Percentiles rank a stretch among this genome's conserved stretches.
These are phyloP conservation scores for Clavelina lepadiformis DNA, from an alignment of 23 tunicate genomes.

Conservation along the genomic window DNA sequence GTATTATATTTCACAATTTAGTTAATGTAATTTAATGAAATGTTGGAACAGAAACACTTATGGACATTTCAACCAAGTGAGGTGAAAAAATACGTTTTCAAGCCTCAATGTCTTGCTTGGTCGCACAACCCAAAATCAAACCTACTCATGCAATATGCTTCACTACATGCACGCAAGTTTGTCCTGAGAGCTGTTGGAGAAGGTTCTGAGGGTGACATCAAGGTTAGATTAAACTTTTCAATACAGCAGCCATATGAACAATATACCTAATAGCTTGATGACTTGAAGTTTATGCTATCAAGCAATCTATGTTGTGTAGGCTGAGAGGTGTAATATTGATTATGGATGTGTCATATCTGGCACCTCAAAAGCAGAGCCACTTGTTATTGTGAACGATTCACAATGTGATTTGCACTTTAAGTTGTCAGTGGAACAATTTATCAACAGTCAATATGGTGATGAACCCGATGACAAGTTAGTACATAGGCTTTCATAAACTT, in stretches of 20 bases:
- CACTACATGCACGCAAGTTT: constrained; percentile 20
- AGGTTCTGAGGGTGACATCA: constrained; percentile 62
- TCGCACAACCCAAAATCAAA: background rate
- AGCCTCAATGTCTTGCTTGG: constrained; percentile 58
- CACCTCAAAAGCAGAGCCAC: constrained; percentile 12
- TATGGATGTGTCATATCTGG: constrained; percentile 69
- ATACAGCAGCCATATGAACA: background rate
- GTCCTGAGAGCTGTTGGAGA: constrained; percentile 54
- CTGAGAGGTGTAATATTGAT: constrained; percentile 41
- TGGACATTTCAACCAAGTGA: constrained; percentile 70
- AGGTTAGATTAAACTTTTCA: too few relatives aligned
- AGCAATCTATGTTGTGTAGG: constrained; percentile 17
- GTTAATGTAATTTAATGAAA: background rate
- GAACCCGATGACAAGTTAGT: constrained; percentile 57
- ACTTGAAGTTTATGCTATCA: background rate
- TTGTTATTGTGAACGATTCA: constrained; percentile 59
- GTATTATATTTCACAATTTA: too few relatives aligned
- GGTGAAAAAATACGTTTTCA: constrained; percentile 42
- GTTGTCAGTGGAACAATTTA: constrained; percentile 49
- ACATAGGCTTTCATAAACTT: too few relatives aligned
- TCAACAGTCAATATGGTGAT: constrained; percentile 75
- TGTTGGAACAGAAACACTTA: constrained; percentile 33
- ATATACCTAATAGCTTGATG: background rate
- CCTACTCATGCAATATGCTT: background rate
- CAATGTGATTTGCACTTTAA: constrained; percentile 53